Percentiles rank a stretch among this genome's conserved stretches.
Evolutionary conservation across 2,113 vertebrate species (phyloP).

Genomic region (Eptesicus fuscus): DNA sequence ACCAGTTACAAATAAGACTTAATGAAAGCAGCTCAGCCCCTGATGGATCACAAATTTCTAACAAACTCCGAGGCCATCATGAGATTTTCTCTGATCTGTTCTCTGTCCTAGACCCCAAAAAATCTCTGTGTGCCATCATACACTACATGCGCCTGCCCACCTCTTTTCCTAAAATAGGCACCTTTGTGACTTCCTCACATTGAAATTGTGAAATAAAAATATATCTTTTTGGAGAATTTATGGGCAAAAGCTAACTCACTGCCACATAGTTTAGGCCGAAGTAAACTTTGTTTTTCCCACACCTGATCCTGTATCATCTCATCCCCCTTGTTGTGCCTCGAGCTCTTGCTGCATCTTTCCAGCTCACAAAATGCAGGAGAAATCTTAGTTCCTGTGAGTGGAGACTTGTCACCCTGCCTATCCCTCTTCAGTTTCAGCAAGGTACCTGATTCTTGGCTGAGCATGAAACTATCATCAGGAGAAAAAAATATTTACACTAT

Average conservation of each 20-base stretch:
- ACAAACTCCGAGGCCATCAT: neutral
- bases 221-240: neutral
- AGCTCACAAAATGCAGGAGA: neutral
- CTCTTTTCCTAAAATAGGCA: neutral
- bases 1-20: neutral
- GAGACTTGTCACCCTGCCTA: neutral
- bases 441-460: neutral
- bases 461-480: neutral
- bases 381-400: neutral
- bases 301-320: neutral
- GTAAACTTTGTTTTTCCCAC: neutral
- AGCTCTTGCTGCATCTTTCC: neutral
- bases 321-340: neutral
- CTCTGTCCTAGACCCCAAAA: neutral
- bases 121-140: neutral
- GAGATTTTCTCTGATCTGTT: neutral
- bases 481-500: neutral
- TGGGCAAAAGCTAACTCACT: neutral
- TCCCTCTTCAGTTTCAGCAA: neutral
- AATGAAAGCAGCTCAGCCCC: neutral
- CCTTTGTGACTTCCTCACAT: neutral
- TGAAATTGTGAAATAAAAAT: neutral
- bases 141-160: neutral
- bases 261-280: neutral
- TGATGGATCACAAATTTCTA: neutral